phyloP scores from a whole-genome alignment of 2,797 vertebrate genomes.

The Centroberyx gerrardi region DNA sequence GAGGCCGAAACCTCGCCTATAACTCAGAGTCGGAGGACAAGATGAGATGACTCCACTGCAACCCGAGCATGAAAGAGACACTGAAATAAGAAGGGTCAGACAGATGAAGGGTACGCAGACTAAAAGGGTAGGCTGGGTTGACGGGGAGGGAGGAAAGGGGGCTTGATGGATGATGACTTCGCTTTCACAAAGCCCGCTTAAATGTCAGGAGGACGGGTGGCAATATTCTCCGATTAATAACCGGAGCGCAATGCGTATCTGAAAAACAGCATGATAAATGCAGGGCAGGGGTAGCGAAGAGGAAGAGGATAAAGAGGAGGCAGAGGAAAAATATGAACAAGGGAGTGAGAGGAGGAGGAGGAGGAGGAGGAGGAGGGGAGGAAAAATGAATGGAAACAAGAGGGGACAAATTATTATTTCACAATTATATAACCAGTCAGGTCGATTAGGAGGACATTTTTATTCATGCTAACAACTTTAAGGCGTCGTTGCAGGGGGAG shows the following conservation, averaged over 20 bases:
- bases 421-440: not conserved
- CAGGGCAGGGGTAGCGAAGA: not conserved
- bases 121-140: not conserved
- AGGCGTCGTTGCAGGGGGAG: too few relatives aligned
- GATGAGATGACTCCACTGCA: not conserved
- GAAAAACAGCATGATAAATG: constrained; percentile 22
- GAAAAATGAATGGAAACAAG: not conserved
- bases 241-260: not conserved
- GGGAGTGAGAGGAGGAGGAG: not conserved
- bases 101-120: not conserved
- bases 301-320: not conserved
- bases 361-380: not conserved
- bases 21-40: constrained; percentile 6
- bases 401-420: not conserved
- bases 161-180: constrained; percentile 42
- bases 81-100: constrained; percentile 6
- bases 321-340: not conserved
- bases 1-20: not conserved
- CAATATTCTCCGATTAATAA: constrained; percentile 50
- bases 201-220: constrained; percentile 15
- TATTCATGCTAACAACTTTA: not conserved
- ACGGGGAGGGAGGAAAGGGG: not conserved
- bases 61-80: not conserved
- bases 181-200: constrained; percentile 12
- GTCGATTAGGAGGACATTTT: not conserved